Percentiles rank a stretch among this genome's conserved stretches.
Conservation (phyloP, 2,888 invertebrate genomes). For the Andrena praecox region DNA sequence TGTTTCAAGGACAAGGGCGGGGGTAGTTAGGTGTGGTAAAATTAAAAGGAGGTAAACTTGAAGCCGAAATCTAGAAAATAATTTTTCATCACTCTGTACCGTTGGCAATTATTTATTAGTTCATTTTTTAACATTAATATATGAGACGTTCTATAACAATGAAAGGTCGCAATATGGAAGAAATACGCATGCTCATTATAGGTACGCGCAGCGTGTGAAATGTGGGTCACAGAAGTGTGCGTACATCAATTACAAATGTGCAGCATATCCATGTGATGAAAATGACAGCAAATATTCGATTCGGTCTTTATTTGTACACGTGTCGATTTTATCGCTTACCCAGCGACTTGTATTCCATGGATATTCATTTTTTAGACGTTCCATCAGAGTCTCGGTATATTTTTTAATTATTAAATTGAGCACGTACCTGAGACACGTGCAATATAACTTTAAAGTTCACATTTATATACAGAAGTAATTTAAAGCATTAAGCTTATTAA, state of each 20-base stretch:
- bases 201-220: constrained; percentile 9
- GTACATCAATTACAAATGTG: neutral
- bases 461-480: too few species aligned
- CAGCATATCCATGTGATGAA: neutral
- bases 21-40: too few species aligned
- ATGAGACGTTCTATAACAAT: too few species aligned
- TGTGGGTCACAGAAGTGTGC: constrained; percentile 41
- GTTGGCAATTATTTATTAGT: too few species aligned
- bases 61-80: too few species aligned
- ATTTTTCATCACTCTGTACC: too few species aligned
- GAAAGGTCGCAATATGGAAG: too few species aligned
- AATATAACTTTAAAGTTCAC: neutral
- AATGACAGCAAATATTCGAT: neutral
- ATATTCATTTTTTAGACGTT: constrained; percentile 5
- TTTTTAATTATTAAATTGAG: neutral
- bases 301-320: neutral
- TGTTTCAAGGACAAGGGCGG: too few species aligned
- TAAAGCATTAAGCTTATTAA: neutral
- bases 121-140: too few species aligned
- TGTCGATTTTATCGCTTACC: neutral
- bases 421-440: neutral
- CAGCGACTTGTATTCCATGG: neutral
- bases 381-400: neutral
- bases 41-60: too few species aligned
- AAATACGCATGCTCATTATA: neutral